Conservation (phyloP, 1,140 invertebrate species). For the Yoshiicerus persimilis region DNA sequence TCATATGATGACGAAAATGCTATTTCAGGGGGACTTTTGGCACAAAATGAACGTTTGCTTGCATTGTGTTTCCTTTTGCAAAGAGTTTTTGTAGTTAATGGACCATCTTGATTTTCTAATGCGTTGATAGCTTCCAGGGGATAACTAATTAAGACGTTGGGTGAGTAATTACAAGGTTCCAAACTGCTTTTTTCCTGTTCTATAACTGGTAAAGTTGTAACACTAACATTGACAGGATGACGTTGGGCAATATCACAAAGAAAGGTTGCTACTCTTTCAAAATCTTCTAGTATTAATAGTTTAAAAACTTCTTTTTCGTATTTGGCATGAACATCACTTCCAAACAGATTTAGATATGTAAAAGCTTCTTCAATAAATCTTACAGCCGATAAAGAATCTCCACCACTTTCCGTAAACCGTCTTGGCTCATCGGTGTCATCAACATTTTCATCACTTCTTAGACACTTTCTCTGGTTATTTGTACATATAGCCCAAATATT, state of each 20-base stretch:
- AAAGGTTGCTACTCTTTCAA: slow-evolving; percentile 44
- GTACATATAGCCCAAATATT: neutral
- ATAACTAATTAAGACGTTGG: neutral
- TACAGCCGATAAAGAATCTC: slow-evolving; percentile 56
- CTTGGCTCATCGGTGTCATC: neutral
- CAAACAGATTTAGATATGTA: slow-evolving; percentile 36
- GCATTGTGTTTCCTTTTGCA: neutral
- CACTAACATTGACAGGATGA: neutral
- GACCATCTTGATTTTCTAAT: neutral
- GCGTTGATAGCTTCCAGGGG: neutral
- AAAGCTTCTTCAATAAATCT: slow-evolving; percentile 52
- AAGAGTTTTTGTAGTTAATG: neutral
- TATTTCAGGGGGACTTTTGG: neutral
- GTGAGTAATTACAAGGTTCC: neutral
- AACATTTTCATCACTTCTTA: neutral
- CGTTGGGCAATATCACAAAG: slow-evolving; percentile 39
- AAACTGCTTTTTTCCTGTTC: neutral
- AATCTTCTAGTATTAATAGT: neutral
- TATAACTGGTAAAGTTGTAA: neutral
- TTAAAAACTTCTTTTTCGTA: neutral
- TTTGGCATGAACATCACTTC: slow-evolving; percentile 2
- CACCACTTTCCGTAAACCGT: slow-evolving; percentile 55
- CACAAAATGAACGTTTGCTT: neutral
- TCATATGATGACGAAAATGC: slow-evolving; percentile 59
- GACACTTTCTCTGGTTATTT: neutral